These are phyloP conservation scores for Andricus quercusramuli DNA, from an alignment of 2,888 invertebrate genomes.

Conservation along the genomic window DNA sequence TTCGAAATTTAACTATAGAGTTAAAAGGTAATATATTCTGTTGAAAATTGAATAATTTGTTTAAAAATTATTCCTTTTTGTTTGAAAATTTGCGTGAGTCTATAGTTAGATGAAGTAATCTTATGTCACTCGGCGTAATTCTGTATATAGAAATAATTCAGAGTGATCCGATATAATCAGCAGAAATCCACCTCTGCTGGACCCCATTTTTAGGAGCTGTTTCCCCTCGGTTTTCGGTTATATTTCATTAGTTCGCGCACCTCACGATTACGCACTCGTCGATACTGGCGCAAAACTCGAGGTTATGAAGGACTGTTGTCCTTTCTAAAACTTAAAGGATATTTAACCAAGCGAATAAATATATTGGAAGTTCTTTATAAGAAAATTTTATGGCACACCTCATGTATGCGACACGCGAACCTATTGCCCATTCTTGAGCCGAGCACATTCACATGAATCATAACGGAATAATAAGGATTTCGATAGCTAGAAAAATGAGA, in stretches of 20 bases:
- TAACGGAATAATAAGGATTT: constrained; percentile 51
- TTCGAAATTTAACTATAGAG: too few relatives aligned
- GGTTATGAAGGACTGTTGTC: constrained; percentile 20
- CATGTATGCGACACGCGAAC: constrained; percentile 47
- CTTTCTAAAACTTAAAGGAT: constrained; percentile 40
- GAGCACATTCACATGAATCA: constrained; percentile 52
- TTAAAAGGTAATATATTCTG: too few relatives aligned
- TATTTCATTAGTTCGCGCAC: constrained; percentile 30
- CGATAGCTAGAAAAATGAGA: constrained; percentile 40
- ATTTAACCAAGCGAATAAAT: constrained; percentile 49
- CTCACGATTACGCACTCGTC: constrained; percentile 33
- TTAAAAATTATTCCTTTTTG: too few relatives aligned
- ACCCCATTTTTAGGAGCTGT: too few relatives aligned
- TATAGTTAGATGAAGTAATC: too few relatives aligned
- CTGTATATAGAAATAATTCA: too few relatives aligned
- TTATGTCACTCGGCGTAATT: too few relatives aligned
- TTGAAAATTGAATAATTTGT: too few relatives aligned
- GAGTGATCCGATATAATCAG: too few relatives aligned
- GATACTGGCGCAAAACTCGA: constrained; percentile 15
- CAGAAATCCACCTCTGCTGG: too few relatives aligned
- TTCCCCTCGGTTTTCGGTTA: not conserved
- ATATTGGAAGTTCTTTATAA: constrained; percentile 48
- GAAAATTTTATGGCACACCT: constrained; percentile 50
- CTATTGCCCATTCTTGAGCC: constrained; percentile 52
- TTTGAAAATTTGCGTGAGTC: too few relatives aligned